Conservation (phyloP, 1,140 invertebrate genomes). For the Mactra quadrangularis region DNA sequence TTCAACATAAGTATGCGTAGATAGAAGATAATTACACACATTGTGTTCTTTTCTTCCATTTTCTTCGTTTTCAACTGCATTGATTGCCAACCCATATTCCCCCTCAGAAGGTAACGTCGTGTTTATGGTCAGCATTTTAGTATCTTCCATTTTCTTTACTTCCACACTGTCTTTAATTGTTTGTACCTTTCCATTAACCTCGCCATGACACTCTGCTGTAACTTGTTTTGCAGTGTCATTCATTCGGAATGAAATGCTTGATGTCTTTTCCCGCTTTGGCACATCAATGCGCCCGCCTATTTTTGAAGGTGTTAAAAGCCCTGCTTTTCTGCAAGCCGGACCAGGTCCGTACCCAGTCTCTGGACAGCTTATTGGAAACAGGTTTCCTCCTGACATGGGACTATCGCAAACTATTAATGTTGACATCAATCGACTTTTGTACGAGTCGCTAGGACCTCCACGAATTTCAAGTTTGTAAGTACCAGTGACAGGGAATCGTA, state of each 20-base stretch:
- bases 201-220: neutral
- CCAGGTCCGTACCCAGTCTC: constrained; percentile 60
- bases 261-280: constrained; percentile 17
- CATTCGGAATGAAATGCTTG: neutral
- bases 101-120: constrained; percentile 7
- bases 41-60: neutral
- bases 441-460: constrained; percentile 34
- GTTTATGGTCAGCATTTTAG: neutral
- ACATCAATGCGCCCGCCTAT: constrained; percentile 36
- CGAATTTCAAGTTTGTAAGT: constrained; percentile 56
- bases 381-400: constrained; percentile 12
- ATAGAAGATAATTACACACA: constrained; percentile 57
- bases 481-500: constrained; percentile 55
- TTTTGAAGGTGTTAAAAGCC: constrained; percentile 57
- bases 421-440: constrained; percentile 12
- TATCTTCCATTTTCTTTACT: neutral
- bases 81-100: constrained; percentile 47
- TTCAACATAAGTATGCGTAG: neutral
- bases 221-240: constrained; percentile 12
- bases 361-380: constrained; percentile 49
- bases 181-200: neutral
- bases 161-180: neutral
- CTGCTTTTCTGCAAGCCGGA: constrained; percentile 27
- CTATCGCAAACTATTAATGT: constrained; percentile 48
- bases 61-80: neutral